Base-by-base conservation (phyloP, 2,797 vertebrate genomes). In the Lutjanus argentimaculatus region DNA sequence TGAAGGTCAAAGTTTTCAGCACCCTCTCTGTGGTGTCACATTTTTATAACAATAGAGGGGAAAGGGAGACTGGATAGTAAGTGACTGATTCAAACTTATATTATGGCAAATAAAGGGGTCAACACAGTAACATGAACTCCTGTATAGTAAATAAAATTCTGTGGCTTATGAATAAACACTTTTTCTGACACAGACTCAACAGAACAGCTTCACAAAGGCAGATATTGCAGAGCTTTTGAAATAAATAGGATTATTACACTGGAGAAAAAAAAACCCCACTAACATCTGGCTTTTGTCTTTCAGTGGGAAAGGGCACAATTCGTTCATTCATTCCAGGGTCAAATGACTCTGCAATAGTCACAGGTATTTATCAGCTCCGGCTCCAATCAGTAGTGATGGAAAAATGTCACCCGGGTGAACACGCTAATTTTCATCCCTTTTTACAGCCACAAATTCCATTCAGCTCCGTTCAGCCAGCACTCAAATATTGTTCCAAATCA, bases 1-100 rank as follows among this genome's bases (percentile, higher is more conserved):
- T 51, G 45, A 73, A 82, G 86, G 89, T 87, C 78, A 84, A 86
- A 80, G 48, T 46, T 48, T 82, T 85, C 80, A 79, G 57, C 65
- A 55, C 56, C 30, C 36, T 65, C 57, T 71, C 56, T 73, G 58
- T 72, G 40, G 55, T 81, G 63, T 75, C 49, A 79, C 40, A 77
- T 67, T 70, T 72, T 62, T 69, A 62, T 71, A 78, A 80, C 45
- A 77, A 71, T 22, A 61, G 49, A 66, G 25, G 49, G 42, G 48
- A 65, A 17, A 77, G n/a, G 14, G 51, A 53, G 62, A 80, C 30
- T 7, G 49, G 17, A n/a, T 56, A 51, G 57, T 75, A 79, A 73
- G 67, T 70, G 46, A 74, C 67, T 59, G 21, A 80, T 65, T 83
- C 30, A 58, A 78, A 81, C 22, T 66, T 40, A 36, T 12, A 82